These are phyloP conservation scores for Psilanteris sp. DNA, from an alignment of 1,140 invertebrate genomes.

Conservation along the genomic window DNA sequence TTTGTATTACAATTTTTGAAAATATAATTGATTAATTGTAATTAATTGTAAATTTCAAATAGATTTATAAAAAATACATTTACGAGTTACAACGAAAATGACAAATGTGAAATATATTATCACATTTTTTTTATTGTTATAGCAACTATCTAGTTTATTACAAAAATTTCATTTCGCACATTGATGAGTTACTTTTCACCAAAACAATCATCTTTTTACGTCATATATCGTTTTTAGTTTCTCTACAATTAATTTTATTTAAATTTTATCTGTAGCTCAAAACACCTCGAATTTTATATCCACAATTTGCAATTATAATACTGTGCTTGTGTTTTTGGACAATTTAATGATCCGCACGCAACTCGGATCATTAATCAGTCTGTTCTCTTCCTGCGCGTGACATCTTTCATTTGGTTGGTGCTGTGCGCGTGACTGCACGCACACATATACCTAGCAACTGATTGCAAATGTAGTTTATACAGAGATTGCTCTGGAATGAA, in stretches of 20 bases:
- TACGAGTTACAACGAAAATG: too few species aligned
- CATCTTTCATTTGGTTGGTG: slow-evolving; percentile 53
- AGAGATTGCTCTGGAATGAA: slow-evolving; percentile 48
- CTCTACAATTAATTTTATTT: slow-evolving; percentile 15
- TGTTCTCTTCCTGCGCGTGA: slow-evolving; percentile 43
- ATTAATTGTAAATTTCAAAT: too few species aligned
- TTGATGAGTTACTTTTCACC: too few species aligned
- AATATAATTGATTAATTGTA: too few species aligned
- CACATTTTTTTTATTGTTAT: too few species aligned
- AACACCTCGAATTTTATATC: slow-evolving; percentile 24
- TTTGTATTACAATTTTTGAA: too few species aligned
- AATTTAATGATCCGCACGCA: slow-evolving; percentile 49
- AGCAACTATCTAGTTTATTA: too few species aligned
- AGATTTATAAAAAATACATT: too few species aligned
- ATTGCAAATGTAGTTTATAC: slow-evolving; percentile 51
- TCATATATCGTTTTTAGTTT: too few species aligned
- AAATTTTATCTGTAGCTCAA: background rate
- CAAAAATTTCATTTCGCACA: too few species aligned
- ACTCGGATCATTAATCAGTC: slow-evolving; percentile 54
- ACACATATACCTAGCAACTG: slow-evolving; percentile 33
- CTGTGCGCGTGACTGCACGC: slow-evolving; percentile 32
- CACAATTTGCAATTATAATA: slow-evolving; percentile 48
- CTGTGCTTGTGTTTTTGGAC: slow-evolving; percentile 28
- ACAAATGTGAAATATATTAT: too few species aligned
- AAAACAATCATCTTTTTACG: too few species aligned